phyloP scores from a whole-genome alignment of 2,113 vertebrate species.

The Fulmarus glacialis region DNA sequence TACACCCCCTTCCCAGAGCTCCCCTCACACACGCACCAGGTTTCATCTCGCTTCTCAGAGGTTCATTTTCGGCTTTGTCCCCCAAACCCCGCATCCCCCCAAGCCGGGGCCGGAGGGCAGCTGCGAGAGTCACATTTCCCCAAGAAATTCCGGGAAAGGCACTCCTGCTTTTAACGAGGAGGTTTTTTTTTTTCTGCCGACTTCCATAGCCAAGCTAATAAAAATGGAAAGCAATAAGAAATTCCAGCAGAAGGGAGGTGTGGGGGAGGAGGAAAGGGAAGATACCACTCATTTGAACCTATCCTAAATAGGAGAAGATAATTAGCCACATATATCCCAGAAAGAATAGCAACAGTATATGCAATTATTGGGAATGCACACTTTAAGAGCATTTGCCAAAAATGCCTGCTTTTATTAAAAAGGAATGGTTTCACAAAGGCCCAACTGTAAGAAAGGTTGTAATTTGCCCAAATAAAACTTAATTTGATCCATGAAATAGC shows the following conservation, averaged over 20 bases:
- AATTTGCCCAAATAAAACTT: constrained; percentile 87
- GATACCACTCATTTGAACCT: not conserved
- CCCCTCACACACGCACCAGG: not conserved
- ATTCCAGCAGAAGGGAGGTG: constrained; percentile 5
- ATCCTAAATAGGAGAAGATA: constrained; percentile 28
- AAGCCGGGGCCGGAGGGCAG: not conserved
- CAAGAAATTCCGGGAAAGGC: constrained; percentile 71
- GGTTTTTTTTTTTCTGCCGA: not conserved
- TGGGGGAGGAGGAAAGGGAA: constrained; percentile 27
- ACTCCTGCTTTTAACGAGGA: constrained; percentile 54
- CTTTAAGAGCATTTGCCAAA: constrained; percentile 75
- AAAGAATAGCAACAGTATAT: not conserved
- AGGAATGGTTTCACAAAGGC: constrained; percentile 82
- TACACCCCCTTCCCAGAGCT: not conserved
- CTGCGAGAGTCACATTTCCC: constrained; percentile 71
- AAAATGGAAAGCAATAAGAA: constrained; percentile 32
- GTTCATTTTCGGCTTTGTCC: not conserved
- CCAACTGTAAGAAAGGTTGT: constrained; percentile 84
- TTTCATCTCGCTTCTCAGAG: not conserved
- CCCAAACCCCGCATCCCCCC: rapidly evolving
- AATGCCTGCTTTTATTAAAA: constrained; percentile 86
- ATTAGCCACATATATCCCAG: constrained; percentile 26
- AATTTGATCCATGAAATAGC: constrained; percentile 90
- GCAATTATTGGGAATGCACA: constrained; percentile 52
- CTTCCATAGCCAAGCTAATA: constrained; percentile 67